phyloP scores from a whole-genome alignment of 2,113 vertebrate species.

The Scophthalmus maximus region DNA sequence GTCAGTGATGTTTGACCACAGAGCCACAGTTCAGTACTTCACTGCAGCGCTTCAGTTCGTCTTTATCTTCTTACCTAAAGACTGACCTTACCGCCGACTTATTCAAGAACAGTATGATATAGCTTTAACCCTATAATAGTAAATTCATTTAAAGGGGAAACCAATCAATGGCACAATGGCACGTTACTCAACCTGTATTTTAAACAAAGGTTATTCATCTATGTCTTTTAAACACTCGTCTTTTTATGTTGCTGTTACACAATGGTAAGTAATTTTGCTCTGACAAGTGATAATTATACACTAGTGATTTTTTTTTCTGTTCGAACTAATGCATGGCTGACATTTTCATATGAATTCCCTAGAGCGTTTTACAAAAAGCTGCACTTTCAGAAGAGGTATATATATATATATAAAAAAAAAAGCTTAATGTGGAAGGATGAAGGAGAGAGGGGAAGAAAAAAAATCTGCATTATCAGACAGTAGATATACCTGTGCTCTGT shows the following conservation, averaged over 20 bases:
- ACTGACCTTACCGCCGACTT: background rate
- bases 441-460: too few species aligned
- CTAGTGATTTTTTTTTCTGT: background rate
- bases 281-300: background rate
- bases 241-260: background rate
- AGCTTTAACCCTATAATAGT: too few species aligned
- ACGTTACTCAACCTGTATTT: background rate
- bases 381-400: too few species aligned
- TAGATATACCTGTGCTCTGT: background rate
- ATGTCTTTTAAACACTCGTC: background rate
- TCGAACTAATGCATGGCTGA: background rate
- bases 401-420: too few species aligned
- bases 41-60: conserved; percentile 15
- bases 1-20: conserved; percentile 45
- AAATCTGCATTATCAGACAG: background rate
- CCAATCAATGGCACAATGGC: background rate
- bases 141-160: background rate
- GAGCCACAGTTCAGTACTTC: conserved; percentile 1
- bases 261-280: background rate
- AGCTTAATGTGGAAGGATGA: too few species aligned
- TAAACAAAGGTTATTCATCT: too few species aligned
- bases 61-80: background rate
- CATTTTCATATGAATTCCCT: background rate
- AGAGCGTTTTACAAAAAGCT: background rate
- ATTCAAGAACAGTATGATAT: background rate